Evolutionary conservation across 2,113 vertebrate species (phyloP).

Genomic region (Oenanthe oenanthe): DNA sequence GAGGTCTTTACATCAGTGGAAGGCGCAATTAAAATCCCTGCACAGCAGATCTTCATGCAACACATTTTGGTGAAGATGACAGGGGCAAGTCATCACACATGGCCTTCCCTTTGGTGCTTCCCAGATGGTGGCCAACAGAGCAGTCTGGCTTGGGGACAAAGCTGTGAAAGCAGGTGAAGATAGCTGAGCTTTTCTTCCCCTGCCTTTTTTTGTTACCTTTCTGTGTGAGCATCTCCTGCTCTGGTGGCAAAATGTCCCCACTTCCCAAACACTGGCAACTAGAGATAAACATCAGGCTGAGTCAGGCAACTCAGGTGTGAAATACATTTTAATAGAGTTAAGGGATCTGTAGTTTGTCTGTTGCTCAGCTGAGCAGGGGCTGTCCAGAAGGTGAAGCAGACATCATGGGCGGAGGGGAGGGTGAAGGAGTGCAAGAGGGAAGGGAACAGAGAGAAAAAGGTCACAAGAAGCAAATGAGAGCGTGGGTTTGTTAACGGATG

Average conservation of each 20-base stretch:
- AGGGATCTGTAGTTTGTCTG: conserved; percentile 53
- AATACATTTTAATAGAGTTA: conserved; percentile 68
- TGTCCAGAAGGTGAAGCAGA: conserved; percentile 58
- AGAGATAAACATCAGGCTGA: conserved; percentile 29
- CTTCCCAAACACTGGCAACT: neutral
- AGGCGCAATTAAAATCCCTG: neutral
- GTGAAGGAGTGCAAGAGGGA: conserved; percentile 1
- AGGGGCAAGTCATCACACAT: neutral
- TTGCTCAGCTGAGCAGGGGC: conserved; percentile 39
- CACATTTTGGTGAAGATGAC: neutral
- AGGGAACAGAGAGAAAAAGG: neutral
- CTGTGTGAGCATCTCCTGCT: neutral
- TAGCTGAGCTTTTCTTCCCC: neutral
- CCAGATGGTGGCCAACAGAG: neutral
- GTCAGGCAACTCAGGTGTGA: conserved; percentile 42
- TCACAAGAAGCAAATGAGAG: conserved; percentile 47
- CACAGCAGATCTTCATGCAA: neutral
- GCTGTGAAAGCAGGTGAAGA: neutral
- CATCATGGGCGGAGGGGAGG: neutral
- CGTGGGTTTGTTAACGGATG: neutral
- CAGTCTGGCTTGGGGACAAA: neutral
- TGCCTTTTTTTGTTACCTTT: neutral
- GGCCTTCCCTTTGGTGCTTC: neutral
- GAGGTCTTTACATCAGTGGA: neutral
- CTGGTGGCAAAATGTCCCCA: neutral